Evolutionary conservation across 2,888 invertebrate genomes (phyloP).

Genomic region (Gymnoscelis rufifasciata): DNA sequence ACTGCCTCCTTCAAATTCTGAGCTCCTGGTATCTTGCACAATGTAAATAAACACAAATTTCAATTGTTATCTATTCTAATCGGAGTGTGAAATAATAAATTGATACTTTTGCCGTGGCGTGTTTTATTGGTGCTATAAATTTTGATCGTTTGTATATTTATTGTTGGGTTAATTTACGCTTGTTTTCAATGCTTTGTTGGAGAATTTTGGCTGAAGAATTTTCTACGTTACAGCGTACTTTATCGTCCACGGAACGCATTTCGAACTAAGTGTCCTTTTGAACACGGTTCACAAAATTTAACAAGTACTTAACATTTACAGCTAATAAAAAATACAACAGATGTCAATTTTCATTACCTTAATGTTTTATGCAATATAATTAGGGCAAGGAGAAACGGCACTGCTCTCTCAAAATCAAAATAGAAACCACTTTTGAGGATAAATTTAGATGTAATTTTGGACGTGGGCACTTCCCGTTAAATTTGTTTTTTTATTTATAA

Average conservation of each 20-base stretch:
- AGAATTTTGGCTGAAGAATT: neutral
- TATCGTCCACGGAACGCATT: too few relatives aligned
- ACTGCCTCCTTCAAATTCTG: conserved; percentile 3
- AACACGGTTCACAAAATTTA: neutral
- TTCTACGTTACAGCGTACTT: too few relatives aligned
- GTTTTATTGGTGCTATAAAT: conserved; percentile 36
- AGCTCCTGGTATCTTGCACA: conserved; percentile 20
- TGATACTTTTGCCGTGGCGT: conserved; percentile 65
- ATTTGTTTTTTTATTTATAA: too few relatives aligned
- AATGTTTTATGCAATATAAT: neutral
- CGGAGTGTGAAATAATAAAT: conserved; percentile 69
- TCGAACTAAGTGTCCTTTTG: too few relatives aligned
- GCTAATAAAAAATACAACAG: conserved; percentile 16
- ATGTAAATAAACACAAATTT: conserved; percentile 45
- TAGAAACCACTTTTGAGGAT: too few relatives aligned
- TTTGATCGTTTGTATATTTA: conserved; percentile 17
- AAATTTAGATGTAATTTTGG: too few relatives aligned
- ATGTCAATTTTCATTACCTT: neutral
- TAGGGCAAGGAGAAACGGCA: neutral
- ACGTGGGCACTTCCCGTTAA: too few relatives aligned
- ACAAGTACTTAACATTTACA: neutral
- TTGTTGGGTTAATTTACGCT: conserved; percentile 7
- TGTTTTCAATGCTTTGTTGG: neutral
- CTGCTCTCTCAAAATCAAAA: too few relatives aligned
- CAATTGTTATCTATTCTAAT: conserved; percentile 45